phyloP scores from a whole-genome alignment of 2,888 invertebrate species.

The Alviniconcha strummeri region DNA sequence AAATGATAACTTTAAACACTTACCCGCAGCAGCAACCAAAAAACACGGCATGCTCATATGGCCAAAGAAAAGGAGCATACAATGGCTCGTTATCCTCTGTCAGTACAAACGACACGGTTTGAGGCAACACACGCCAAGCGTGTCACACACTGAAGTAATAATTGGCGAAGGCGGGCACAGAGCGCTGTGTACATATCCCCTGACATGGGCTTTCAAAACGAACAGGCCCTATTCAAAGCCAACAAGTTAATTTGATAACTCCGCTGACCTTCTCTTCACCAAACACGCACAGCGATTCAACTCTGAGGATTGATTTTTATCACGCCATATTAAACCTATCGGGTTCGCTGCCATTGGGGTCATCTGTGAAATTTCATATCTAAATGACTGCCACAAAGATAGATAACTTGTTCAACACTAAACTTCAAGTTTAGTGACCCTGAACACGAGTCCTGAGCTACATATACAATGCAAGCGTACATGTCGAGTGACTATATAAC shows the following conservation, averaged over 20 bases:
- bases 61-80: too few relatives aligned
- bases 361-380: constrained; percentile 26
- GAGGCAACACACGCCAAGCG: too few relatives aligned
- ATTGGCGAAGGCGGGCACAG: not conserved
- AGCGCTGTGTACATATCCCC: not conserved
- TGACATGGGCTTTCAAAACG: constrained; percentile 3
- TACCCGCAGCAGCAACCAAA: too few relatives aligned
- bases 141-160: too few relatives aligned
- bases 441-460: not conserved
- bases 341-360: not conserved
- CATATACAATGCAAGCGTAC: too few relatives aligned
- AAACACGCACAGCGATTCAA: not conserved
- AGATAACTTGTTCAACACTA: not conserved
- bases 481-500: not conserved
- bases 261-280: not conserved
- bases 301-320: constrained; percentile 16
- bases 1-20: too few relatives aligned
- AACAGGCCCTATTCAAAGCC: not conserved
- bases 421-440: not conserved
- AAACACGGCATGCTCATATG: too few relatives aligned
- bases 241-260: constrained; percentile 21
- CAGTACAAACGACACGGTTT: too few relatives aligned
- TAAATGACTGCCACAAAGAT: constrained; percentile 14
- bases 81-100: too few relatives aligned
- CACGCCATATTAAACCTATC: constrained; percentile 26